Evolutionary conservation across 2,113 vertebrate genomes (phyloP).

Genomic region (Entelurus aequoreus): DNA sequence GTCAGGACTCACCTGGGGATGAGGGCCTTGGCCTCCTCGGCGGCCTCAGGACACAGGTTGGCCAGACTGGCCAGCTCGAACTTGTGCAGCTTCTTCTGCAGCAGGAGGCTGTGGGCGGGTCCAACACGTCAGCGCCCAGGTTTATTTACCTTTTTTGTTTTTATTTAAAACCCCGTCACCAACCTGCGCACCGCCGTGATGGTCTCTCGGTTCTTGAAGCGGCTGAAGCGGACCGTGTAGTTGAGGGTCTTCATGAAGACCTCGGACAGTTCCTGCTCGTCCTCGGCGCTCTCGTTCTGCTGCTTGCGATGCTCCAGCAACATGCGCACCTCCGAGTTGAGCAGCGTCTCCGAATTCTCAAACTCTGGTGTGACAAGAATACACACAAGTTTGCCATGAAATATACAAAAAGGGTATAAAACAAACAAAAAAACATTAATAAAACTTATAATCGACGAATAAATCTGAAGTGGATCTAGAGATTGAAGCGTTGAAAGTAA

Average conservation of each 20-base stretch:
- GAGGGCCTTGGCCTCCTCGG: slow-evolving; percentile 94
- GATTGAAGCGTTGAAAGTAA: too few species aligned
- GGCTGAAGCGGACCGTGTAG: slow-evolving; percentile 93
- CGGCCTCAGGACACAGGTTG: slow-evolving; percentile 93
- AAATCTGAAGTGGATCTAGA: too few species aligned
- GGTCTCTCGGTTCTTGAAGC: slow-evolving; percentile 97
- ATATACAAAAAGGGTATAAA: too few species aligned
- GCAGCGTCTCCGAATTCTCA: slow-evolving; percentile 87
- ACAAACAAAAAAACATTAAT: too few species aligned
- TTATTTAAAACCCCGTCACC: neutral
- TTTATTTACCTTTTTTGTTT: neutral
- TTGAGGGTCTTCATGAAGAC: slow-evolving; percentile 98
- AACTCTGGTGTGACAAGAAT: slow-evolving; percentile 75
- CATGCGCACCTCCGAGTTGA: slow-evolving; percentile 98
- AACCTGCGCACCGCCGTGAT: slow-evolving; percentile 95
- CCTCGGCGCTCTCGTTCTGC: slow-evolving; percentile 96
- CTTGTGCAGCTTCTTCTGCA: slow-evolving; percentile 98
- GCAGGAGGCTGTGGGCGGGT: slow-evolving; percentile 76
- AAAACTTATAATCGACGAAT: too few species aligned
- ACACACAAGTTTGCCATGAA: neutral
- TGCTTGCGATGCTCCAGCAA: slow-evolving; percentile 94
- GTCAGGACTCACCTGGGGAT: slow-evolving; percentile 83
- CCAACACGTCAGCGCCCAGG: neutral
- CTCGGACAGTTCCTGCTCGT: slow-evolving; percentile 94
- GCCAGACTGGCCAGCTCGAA: slow-evolving; percentile 96